Conservation (phyloP, 2,797 vertebrate species). For the Eleutherodactylus coqui region DNA sequence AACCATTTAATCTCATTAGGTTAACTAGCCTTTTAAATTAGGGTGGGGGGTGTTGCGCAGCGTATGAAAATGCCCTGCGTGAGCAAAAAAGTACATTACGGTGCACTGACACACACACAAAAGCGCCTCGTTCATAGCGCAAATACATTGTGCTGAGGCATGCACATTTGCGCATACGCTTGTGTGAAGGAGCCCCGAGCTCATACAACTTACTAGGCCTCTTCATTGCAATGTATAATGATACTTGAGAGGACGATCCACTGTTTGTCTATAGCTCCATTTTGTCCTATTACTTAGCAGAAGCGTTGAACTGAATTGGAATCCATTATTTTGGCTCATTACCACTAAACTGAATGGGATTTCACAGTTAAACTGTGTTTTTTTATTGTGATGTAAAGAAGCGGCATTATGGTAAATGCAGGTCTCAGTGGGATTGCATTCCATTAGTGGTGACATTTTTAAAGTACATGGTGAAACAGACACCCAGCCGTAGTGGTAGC, state of each 20-base stretch:
- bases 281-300: background rate
- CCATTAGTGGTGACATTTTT: constrained; percentile 13
- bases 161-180: no score
- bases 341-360: background rate
- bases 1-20: no score
- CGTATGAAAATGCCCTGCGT: no score
- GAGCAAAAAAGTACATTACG: no score
- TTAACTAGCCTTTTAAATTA: no score
- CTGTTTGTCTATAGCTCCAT: background rate
- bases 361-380: constrained; percentile 10
- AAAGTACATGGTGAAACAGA: constrained; percentile 12
- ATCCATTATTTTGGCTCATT: constrained; percentile 12
- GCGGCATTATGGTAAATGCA: background rate
- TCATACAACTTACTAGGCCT: background rate
- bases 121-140: no score
- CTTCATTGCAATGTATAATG: background rate
- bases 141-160: no score
- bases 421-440: background rate
- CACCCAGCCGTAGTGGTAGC: background rate
- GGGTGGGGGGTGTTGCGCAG: no score
- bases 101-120: no score
- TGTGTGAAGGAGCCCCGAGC: background rate
- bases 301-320: background rate
- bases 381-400: constrained; percentile 15
- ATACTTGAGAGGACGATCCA: background rate